These are phyloP conservation scores for Embiotoca jacksoni DNA, from an alignment of 2,113 vertebrate species.

Conservation along the genomic window DNA sequence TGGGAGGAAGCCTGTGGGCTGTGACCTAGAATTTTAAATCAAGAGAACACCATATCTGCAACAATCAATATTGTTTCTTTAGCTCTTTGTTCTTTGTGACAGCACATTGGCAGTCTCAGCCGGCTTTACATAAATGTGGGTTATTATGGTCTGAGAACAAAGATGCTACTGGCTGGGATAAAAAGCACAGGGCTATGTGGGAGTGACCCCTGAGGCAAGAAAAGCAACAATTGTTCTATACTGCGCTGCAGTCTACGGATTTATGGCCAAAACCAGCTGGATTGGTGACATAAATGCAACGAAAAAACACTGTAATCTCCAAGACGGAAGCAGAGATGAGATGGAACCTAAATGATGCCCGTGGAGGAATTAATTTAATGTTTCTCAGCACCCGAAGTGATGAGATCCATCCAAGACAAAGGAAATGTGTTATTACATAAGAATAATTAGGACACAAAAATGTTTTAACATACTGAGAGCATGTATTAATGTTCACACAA, in stretches of 20 bases:
- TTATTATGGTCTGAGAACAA: conserved; percentile 43
- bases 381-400: neutral
- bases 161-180: conserved; percentile 35
- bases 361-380: neutral
- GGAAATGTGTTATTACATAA: neutral
- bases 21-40: conserved; percentile 64
- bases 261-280: conserved; percentile 7
- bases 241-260: conserved; percentile 15
- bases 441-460: neutral
- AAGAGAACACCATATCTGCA: conserved; percentile 40
- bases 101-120: conserved; percentile 44
- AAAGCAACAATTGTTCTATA: conserved; percentile 24
- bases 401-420: neutral
- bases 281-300: conserved; percentile 30
- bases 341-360: neutral
- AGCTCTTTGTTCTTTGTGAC: conserved; percentile 51
- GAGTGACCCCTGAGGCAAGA: conserved; percentile 60
- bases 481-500: no score
- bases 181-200: conserved; percentile 48
- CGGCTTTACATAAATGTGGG: conserved; percentile 58
- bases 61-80: conserved; percentile 59
- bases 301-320: neutral
- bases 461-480: no score
- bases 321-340: neutral
- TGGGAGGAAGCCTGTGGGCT: conserved; percentile 52